Base-by-base conservation (phyloP, 2,113 vertebrate genomes). In the Podarcis raffonei region DNA sequence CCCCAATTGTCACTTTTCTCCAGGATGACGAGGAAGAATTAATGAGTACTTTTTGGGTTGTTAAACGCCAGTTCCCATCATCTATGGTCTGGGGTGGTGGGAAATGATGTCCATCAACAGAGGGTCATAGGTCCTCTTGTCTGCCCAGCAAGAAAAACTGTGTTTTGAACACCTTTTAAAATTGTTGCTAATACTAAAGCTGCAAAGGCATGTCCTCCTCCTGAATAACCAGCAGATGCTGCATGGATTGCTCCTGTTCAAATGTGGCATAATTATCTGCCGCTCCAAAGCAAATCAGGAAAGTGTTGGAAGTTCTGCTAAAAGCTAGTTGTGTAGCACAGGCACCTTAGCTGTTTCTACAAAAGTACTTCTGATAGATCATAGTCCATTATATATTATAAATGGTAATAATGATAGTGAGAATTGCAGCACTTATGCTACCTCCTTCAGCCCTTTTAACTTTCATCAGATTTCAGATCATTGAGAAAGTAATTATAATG, bases 381-480 rank as follows among this genome's bases (percentile, higher is more conserved):
- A 0, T 69, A 6, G 78, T 77, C 66, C 85, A 81, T 69, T 87
- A n/a, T 0, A 1, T 30, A 53, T 66, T 86, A 86, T 32, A 68
- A 68, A 48, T 79, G 20, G 18, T 32, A 48, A 32, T 68, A 48
- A 76, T 30, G 25, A 1, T 39, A 20, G 7, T 86, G 57, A 39
- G 22, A n/a, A 85, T 65, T 42, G 22, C 30, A 77, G 62, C 0
- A 25, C 3, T 87, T n/a, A 27, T 16, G 77, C 66, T 9, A 1
- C 86, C 89, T 81, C 88, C 80, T 84, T 59, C 25, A 23, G 42
- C 87, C 78, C 48, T 81, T 53, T 80, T 78, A 20, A 69, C n/a
- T 87, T 48, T 75, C 1, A 48, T 79, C 18, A 18, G 20, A 35
- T 59, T 84, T 48, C 0, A 12, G 81, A 84, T 20, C 76, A 87